Evolutionary conservation across 2,797 vertebrate genomes (phyloP), one percentile per base, ranked within the genome.

Genomic region (Alectoris magna): DNA sequence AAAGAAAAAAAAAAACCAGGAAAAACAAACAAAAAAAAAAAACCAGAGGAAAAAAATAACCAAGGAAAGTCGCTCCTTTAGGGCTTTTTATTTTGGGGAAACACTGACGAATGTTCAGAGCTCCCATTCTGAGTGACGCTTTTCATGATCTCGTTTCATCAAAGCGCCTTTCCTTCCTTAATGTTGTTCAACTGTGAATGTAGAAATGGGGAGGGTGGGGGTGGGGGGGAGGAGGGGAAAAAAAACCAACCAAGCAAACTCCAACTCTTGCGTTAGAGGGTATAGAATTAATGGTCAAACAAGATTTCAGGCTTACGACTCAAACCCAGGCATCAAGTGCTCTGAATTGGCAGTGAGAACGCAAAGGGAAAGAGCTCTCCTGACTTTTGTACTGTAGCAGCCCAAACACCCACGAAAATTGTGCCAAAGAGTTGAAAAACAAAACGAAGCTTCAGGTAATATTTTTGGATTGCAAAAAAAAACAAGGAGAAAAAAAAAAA

Each of bases 361-460:
- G 94, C 84, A 94, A 97, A 97, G 95, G 94, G 90, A 97, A 93
- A 79, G 94, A 97, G 97, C 97, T 98, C 97, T 98, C 96, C 96
- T 96, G 94, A 94, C 89, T 91, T 91, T 88, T 88, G 93, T 92
- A 95, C 95, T 66, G 95, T 96, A 97, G 97, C 96, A 97, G 96
- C 96, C 98, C 96, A 97, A 98, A 97, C 90, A 82, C 96, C 96
- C 96, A 96, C 96, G 97, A 97, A 90, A 97, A 97, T 96, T 97
- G 98, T 99, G 99, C 99, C 99, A 99, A 99, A 98, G 98, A 98
- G 98, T 96, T 97, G 94, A 97, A 97, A 96, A 76, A 96, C 66
- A 81, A 79, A 92, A 93, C 69, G 87, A 92, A 94, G 96, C 96
- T 97, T 97, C 97, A 98, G 97, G 97, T 97, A 97, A 96, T 96